Base-by-base conservation (phyloP, 2,797 vertebrate species). In the Eptatretus atami region DNA sequence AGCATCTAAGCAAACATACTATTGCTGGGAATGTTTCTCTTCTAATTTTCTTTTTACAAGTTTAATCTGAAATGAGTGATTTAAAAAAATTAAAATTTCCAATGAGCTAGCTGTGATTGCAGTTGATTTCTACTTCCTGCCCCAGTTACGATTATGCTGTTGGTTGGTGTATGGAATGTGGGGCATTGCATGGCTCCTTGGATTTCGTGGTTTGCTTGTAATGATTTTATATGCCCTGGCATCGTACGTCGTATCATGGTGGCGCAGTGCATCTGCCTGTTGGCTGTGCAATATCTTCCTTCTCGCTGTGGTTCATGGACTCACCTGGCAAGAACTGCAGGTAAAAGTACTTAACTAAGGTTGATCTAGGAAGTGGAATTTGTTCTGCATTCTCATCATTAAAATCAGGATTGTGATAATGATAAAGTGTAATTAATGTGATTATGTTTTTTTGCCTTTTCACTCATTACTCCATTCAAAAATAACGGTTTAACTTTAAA, bases 241-340 rank as follows among this genome's bases (percentile, higher is more conserved):
- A 66, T 81, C 79, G 3, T 93, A 86, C 69, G 72, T 71, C 6
- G 78, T 86, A 68, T 84, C 86, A 63, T 82, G 80, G 68, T 75
- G 90, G 66, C 76, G 71, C 67, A 80, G 74, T 10, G 74, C 80
- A 0, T 8, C 71, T 53, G 68, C 93, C 63, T 81, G 77, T 0
- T 98, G 90, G 92, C 57, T 78, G 64, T 82, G 79, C 65, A 79
- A 80, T 61, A 74, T 90, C 65, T 63, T 84, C 63, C 75, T 95
- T 66, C 78, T 98, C 3, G 78, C 75, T 63, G 81, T 81, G 1
- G 74, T 92, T 64, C 78, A 80, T 66, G 69, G 85, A 64, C 75
- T 77, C 13, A 70, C 72, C 1, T 68, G 88, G 66, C 82, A 86
- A 71, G 79, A 88, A 64, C 66, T 82, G 12, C 82, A 88, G 83